Evolutionary conservation across 2,888 invertebrate genomes (phyloP).

Genomic region (Blastobasis lacticolella): DNA sequence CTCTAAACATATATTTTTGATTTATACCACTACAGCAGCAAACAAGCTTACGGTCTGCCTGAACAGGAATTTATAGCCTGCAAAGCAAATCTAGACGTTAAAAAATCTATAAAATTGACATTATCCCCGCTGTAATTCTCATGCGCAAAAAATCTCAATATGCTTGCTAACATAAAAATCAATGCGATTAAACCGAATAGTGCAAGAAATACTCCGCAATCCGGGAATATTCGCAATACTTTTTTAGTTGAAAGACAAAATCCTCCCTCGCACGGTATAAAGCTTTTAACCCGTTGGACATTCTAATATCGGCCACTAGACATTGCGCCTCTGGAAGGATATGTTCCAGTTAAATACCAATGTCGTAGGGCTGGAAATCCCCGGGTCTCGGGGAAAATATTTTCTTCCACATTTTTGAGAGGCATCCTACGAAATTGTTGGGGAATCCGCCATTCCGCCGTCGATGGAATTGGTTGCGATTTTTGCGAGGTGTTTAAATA

Average conservation of each 20-base stretch:
- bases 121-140: too few relatives aligned
- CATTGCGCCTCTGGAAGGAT: neutral
- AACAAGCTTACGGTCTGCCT: too few relatives aligned
- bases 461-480: too few relatives aligned
- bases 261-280: conserved; percentile 3
- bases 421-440: neutral
- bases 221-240: neutral
- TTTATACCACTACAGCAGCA: too few relatives aligned
- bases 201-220: neutral
- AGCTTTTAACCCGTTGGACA: conserved; percentile 27
- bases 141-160: too few relatives aligned
- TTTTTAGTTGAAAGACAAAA: conserved; percentile 1
- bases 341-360: conserved; percentile 39
- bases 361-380: conserved; percentile 20
- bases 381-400: conserved; percentile 7
- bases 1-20: too few relatives aligned
- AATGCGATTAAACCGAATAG: too few relatives aligned
- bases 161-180: too few relatives aligned
- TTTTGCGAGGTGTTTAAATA: too few relatives aligned
- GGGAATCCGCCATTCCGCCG: neutral
- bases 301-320: conserved; percentile 36
- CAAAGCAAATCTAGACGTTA: too few relatives aligned
- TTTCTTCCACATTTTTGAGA: neutral
- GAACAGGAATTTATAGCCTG: too few relatives aligned
- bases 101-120: too few relatives aligned